phyloP scores from a whole-genome alignment of 2,113 vertebrate genomes.

The Onychostruthus taczanowskii region DNA sequence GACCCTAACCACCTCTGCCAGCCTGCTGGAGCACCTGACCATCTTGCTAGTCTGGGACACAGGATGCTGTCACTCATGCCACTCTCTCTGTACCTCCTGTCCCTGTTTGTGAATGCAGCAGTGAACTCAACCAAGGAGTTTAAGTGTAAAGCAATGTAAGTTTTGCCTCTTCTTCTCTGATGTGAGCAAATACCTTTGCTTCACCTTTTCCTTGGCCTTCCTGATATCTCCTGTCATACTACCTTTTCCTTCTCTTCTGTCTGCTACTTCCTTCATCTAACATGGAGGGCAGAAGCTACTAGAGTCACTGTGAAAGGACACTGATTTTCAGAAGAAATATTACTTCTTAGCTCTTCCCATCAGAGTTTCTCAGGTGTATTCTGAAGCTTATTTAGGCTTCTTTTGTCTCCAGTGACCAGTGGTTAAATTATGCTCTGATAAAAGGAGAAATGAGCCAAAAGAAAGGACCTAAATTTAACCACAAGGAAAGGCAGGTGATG shows the following conservation, averaged over 20 bases:
- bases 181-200: background rate
- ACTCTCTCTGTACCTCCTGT: background rate
- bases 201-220: background rate
- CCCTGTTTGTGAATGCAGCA: background rate
- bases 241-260: background rate
- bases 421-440: constrained; percentile 1
- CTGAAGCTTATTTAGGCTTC: background rate
- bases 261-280: background rate
- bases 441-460: constrained; percentile 23
- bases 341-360: background rate
- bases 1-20: background rate
- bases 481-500: constrained; percentile 23
- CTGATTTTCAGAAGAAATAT: background rate
- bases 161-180: background rate
- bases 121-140: background rate
- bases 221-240: background rate
- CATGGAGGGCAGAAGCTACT: background rate
- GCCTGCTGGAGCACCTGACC: background rate
- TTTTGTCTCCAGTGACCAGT: background rate
- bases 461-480: constrained; percentile 37
- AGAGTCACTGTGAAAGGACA: background rate
- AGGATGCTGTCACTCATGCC: background rate
- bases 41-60: background rate
- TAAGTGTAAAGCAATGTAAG: background rate
- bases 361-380: background rate